Evolutionary conservation across 2,797 vertebrate genomes (phyloP).

Genomic region (Girardinus metallicus): DNA sequence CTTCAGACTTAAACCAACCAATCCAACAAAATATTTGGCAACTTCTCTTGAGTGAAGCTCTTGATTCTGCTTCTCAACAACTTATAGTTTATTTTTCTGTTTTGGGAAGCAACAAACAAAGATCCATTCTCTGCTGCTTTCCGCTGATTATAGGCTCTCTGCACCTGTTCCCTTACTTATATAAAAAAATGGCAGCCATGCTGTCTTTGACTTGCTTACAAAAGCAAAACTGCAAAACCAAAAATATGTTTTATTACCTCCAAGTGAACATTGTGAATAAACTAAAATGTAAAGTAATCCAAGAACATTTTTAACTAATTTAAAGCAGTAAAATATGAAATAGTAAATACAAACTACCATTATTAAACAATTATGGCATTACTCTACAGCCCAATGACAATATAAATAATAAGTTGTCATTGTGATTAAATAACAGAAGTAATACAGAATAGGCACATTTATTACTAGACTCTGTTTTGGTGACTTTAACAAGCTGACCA

Average conservation of each 20-base stretch:
- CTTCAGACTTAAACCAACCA: background rate
- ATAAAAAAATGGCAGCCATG: background rate
- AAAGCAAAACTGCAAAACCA: background rate
- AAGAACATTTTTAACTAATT: background rate
- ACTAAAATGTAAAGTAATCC: background rate
- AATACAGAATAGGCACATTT: too few species aligned
- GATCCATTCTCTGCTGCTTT: background rate
- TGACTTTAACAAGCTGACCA: too few species aligned
- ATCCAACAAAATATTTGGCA: background rate
- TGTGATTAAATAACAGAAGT: background rate
- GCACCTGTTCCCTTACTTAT: background rate
- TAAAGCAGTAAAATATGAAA: background rate
- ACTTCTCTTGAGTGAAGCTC: background rate
- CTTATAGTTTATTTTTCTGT: background rate
- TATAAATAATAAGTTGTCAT: background rate
- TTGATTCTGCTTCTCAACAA: background rate
- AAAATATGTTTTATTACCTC: background rate
- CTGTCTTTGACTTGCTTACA: background rate
- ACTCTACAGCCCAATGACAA: too few species aligned
- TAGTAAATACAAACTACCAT: background rate
- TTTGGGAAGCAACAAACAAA: background rate
- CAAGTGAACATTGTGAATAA: background rate
- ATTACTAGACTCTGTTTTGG: too few species aligned
- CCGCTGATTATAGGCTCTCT: too few species aligned
- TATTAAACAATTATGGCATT: background rate